phyloP scores from a whole-genome alignment of 1,140 invertebrate genomes.

The Araneus ventricosus region DNA sequence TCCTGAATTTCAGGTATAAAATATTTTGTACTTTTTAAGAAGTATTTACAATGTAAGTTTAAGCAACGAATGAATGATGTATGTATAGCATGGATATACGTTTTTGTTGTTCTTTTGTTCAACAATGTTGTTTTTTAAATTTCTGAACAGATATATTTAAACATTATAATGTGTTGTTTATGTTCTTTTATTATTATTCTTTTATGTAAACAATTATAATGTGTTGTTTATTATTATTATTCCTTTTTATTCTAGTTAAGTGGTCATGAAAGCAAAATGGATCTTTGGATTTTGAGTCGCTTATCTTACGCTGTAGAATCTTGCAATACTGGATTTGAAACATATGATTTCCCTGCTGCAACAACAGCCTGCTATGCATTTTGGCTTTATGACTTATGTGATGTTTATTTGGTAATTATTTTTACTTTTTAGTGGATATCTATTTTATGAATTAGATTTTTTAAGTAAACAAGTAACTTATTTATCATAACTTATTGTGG shows the following conservation, averaged over 20 bases:
- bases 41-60: background rate
- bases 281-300: constrained; percentile 96
- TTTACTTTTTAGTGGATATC: background rate
- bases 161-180: too few species aligned
- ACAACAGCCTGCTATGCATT: constrained; percentile 97
- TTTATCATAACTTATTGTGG: background rate
- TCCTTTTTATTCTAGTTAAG: constrained; percentile 38
- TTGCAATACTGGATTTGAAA: constrained; percentile 89
- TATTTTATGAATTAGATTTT: background rate
- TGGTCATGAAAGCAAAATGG: constrained; percentile 83
- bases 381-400: constrained; percentile 99
- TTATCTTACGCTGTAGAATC: constrained; percentile 88
- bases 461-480: background rate
- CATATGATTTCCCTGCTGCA: constrained; percentile 92
- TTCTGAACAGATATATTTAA: too few species aligned
- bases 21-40: background rate
- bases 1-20: constrained; percentile 51
- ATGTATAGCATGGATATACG: too few species aligned
- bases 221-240: background rate
- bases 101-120: too few species aligned
- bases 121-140: too few species aligned
- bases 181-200: background rate
- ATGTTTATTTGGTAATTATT: constrained; percentile 89
- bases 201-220: background rate
- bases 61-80: too few species aligned